phyloP scores from a whole-genome alignment of 2,797 vertebrate species.

The Salmo trutta region DNA sequence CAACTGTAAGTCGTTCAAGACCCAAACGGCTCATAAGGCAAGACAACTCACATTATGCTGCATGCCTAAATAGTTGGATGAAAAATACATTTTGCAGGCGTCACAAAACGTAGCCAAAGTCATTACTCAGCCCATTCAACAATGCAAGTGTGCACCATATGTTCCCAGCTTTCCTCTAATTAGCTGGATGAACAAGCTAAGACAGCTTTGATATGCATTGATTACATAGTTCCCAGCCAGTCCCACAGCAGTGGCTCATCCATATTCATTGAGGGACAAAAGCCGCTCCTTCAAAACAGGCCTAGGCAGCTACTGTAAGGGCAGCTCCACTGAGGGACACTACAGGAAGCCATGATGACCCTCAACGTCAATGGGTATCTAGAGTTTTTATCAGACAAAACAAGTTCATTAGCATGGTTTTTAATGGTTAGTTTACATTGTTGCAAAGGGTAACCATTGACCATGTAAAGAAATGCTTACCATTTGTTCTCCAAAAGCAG shows the following conservation, averaged over 20 bases:
- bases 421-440: neutral
- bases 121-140: conserved; percentile 4
- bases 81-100: conserved; percentile 6
- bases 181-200: neutral
- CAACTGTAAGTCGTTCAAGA: neutral
- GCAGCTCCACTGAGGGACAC: neutral
- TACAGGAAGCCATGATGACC: too few species aligned
- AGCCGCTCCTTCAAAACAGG: neutral
- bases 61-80: neutral
- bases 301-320: neutral
- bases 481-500: neutral
- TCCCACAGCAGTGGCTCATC: neutral
- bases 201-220: conserved; percentile 7
- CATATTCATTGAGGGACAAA: neutral
- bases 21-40: neutral
- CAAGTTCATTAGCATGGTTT: neutral
- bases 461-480: neutral
- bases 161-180: conserved; percentile 8
- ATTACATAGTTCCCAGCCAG: conserved; percentile 4
- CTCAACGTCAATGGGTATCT: neutral
- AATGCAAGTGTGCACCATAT: conserved; percentile 11
- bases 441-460: neutral
- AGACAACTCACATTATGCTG: neutral
- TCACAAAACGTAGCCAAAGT: conserved; percentile 9
- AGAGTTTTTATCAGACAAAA: neutral